Evolutionary conservation across 2,888 invertebrate species (phyloP).

Genomic region (Lysandra coridon): DNA sequence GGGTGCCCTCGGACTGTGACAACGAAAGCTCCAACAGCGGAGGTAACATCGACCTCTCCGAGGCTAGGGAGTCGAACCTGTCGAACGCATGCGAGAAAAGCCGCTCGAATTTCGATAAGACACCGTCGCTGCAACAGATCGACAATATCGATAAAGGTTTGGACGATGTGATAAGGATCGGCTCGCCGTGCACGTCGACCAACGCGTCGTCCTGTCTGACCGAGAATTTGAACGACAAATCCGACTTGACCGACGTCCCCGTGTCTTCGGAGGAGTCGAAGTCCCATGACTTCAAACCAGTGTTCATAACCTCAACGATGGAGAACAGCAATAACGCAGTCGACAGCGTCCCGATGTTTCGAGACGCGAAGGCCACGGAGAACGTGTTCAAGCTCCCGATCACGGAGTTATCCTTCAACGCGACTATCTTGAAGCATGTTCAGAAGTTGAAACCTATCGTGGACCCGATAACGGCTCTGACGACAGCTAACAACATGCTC

Average conservation of each 20-base stretch:
- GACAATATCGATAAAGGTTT: constrained; percentile 53
- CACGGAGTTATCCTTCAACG: constrained; percentile 72
- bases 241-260: constrained; percentile 57
- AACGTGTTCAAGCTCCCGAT: constrained; percentile 72
- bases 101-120: constrained; percentile 48
- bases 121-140: constrained; percentile 48
- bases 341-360: constrained; percentile 69
- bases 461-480: constrained; percentile 66
- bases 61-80: constrained; percentile 52
- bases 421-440: constrained; percentile 69
- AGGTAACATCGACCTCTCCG: constrained; percentile 65
- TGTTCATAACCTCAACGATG: constrained; percentile 75
- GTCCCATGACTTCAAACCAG: constrained; percentile 57
- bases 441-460: constrained; percentile 72
- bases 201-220: constrained; percentile 59
- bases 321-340: constrained; percentile 78
- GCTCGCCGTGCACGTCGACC: constrained; percentile 58
- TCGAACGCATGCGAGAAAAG: constrained; percentile 57
- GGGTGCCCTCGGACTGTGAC: constrained; percentile 47
- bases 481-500: constrained; percentile 51
- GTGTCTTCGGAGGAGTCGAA: constrained; percentile 67
- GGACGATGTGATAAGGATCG: constrained; percentile 57
- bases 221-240: constrained; percentile 64
- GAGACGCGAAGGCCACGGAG: constrained; percentile 58
- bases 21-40: constrained; percentile 56